Base-by-base conservation (phyloP, 2,888 invertebrate species). In the Oscheius sp. region DNA sequence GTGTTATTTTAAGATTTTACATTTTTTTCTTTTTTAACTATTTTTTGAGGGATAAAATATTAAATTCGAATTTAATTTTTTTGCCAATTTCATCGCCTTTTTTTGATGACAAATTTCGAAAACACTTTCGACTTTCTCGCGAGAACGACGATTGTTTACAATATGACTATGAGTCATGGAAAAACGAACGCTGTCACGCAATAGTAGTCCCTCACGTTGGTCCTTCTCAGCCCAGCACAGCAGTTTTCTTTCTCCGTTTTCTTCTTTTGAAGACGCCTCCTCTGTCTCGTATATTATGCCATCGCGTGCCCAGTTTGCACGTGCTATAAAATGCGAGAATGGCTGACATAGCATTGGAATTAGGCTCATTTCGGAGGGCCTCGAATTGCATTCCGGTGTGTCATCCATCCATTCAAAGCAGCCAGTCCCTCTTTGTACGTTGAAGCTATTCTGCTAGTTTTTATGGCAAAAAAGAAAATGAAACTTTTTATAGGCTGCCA, bases 321-420 rank as follows among this genome's bases (percentile, higher is more conserved):
- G 62, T 62, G 62, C 49, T 62, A 49, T 62, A 62, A 49, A 62
- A 49, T 49, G 62, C 59, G 59, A 59, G 59, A 59, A 59, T 59
- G 59, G 59, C 59, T 41, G 59, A 44, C 59, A 59, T 59, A 59
- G 59, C 59, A 44, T 59, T 59, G 59, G 59, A 59, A 59, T 59
- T 59, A 59, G 59, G 59, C 59, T 59, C 59, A 59, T 59, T 59
- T 59, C 59, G 59, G n/a, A n/a, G n/a, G n/a, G n/a, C 44, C 26
- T 44, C 44, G 59, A 59, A 59, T 59, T 59, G 59, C 59, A 59
- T 59, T 59, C 59, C 59, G 59, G 59, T 59, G n/a, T n/a, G 59
- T 44, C 59, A 59, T 59, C 59, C 41, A 17, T 17, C 28, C 56
- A 38, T 56, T 56, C 38, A 38, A 56, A n/a, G n/a, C 56, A 33